These are phyloP conservation scores for Rhincodon typus DNA, from an alignment of 2,797 vertebrate species.

Conservation along the genomic window DNA sequence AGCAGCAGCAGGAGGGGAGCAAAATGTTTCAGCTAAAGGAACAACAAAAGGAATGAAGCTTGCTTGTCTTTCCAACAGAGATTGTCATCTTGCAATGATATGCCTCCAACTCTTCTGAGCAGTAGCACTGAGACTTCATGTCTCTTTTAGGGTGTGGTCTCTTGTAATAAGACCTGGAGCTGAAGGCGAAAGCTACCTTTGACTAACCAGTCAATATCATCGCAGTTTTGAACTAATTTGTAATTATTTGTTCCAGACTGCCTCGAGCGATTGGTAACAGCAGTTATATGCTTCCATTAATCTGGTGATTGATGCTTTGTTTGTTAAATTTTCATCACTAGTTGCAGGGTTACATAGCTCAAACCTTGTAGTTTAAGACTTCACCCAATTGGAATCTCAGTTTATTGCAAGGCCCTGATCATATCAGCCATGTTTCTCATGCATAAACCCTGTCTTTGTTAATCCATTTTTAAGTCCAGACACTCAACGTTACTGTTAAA, in stretches of 20 bases:
- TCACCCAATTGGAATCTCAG: background rate
- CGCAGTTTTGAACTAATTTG: background rate
- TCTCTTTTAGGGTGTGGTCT: background rate
- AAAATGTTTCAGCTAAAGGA: background rate
- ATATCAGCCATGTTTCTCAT: background rate
- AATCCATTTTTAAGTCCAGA: background rate
- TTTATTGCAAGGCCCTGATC: no score
- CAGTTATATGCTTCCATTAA: background rate
- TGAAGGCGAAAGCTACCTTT: background rate
- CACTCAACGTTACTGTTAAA: background rate
- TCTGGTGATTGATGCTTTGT: background rate
- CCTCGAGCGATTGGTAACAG: no score
- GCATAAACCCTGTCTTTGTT: background rate
- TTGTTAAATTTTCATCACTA: background rate
- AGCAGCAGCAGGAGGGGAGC: background rate
- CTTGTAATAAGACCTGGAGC: background rate
- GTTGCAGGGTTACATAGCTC: background rate
- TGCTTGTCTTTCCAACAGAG: background rate
- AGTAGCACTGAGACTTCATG: background rate
- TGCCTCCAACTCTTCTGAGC: background rate
- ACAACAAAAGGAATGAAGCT: background rate
- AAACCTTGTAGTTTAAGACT: background rate
- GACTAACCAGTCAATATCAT: background rate
- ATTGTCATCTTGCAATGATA: background rate
- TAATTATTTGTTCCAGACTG: background rate